These are phyloP conservation scores for Discoglossus pictus DNA, from an alignment of 2,797 vertebrate genomes.

Conservation along the genomic window DNA sequence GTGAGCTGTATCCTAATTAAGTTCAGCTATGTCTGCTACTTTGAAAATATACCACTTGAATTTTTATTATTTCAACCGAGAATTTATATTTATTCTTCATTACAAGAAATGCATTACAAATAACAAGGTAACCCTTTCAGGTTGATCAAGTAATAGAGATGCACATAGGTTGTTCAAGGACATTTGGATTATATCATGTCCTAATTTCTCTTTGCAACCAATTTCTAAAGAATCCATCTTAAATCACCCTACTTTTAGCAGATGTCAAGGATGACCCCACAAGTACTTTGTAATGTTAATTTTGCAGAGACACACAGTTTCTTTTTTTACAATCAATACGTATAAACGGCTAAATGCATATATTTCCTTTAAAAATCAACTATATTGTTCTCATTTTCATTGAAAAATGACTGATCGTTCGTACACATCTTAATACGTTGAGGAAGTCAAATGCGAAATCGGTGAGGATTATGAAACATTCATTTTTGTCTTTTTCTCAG, in stretches of 20 bases:
- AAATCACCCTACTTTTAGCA: background rate
- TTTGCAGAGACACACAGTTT: background rate
- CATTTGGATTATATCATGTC: slow-evolving; percentile 6
- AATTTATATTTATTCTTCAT: slow-evolving; percentile 29
- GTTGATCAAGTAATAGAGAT: slow-evolving; percentile 11
- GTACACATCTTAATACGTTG: slow-evolving; percentile 5
- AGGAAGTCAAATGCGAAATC: slow-evolving; percentile 6
- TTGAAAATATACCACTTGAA: background rate
- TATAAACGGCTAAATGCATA: slow-evolving; percentile 5
- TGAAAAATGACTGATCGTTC: background rate
- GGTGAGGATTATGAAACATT: background rate
- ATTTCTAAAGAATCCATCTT: background rate
- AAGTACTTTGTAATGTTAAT: slow-evolving; percentile 7
- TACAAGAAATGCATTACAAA: slow-evolving; percentile 17
- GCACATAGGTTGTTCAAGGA: slow-evolving; percentile 1
- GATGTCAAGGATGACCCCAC: background rate
- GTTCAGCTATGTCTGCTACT: slow-evolving; percentile 10
- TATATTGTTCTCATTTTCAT: background rate
- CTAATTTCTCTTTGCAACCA: slow-evolving; percentile 4
- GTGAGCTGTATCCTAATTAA: slow-evolving; percentile 28
- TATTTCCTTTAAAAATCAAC: background rate
- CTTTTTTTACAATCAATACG: slow-evolving; percentile 5
- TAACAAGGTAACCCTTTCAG: slow-evolving; percentile 18
- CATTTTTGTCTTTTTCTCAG: background rate
- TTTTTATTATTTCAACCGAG: slow-evolving; percentile 7